Evolutionary conservation across 2,888 invertebrate genomes (phyloP), one percentile per base, ranked within the genome.

Genomic region (Xestia rhomboidea): DNA sequence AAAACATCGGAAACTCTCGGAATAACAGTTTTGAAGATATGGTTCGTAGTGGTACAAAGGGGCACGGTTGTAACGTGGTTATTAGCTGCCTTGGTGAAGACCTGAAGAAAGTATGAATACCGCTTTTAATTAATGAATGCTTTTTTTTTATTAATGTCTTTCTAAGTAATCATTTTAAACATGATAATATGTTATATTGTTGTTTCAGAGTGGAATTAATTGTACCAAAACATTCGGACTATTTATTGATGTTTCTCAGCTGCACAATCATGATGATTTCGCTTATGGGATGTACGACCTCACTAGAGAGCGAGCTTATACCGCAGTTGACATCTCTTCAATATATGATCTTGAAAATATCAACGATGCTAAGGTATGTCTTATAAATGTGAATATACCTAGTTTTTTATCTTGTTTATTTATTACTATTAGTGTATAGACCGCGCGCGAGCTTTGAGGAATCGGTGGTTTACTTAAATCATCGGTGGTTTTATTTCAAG

Each of bases 1-100:
- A 92, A 5, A 83, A 94, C 41, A 92, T 95, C n/a, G 93, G 93
- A 24, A 91, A 91, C 79, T 95, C 94, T 3, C 89, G 94, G 1
- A 92, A 95, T 68, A 18, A 78, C 1, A 88, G 87, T 44, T 95
- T 90, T 44, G 63, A 38, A 68, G 85, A 90, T 27, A 82, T 87
- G 76, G 74, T 90, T 49, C 38, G 78, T 38, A 60, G 0, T 18
- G 75, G 64, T 7, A 88, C 89, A 10, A 81, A 84, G 5, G 82
- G 85, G 13, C 6, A 69, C 0, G 94, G 94, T 4, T 93, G 93
- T 66, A 77, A 91, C 11, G 38, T 94, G 10, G 77, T 94, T 6
- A 89, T 95, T 24, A 90, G 91, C 69, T 91, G 91, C 54, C 85
- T 90, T 0, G 89, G 85, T 82, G 91, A 89, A n/a, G 81, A 89